Percentiles rank a stretch among this genome's conserved stretches.
Conservation (phyloP, 2,888 invertebrate genomes). For the Caenorhabditis sulstoni region DNA sequence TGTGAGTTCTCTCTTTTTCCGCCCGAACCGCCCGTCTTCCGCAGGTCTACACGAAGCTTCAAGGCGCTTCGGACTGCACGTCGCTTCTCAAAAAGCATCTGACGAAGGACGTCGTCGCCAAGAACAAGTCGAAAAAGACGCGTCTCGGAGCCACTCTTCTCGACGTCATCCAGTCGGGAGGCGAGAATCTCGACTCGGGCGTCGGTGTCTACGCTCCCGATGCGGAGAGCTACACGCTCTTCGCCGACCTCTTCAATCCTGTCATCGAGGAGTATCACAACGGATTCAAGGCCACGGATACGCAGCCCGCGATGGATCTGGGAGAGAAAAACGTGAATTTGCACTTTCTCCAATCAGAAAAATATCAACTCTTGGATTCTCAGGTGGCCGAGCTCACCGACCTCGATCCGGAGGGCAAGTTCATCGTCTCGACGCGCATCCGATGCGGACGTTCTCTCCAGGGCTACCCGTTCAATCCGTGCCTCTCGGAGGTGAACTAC, state of each 20-base stretch:
- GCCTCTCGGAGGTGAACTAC: conserved; percentile 73
- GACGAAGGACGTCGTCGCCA: conserved; percentile 71
- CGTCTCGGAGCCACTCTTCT: conserved; percentile 92
- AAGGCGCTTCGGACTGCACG: conserved; percentile 87
- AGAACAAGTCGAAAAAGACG: conserved; percentile 92
- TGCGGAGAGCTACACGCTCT: conserved; percentile 90
- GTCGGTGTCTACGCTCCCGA: conserved; percentile 98
- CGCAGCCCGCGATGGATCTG: conserved; percentile 93
- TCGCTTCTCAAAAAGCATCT: conserved; percentile 79
- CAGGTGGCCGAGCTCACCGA: not conserved
- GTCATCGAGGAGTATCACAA: conserved; percentile 94
- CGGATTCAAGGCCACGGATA: conserved; percentile 88
- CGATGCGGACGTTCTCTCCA: conserved; percentile 82
- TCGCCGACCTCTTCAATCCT: conserved; percentile 90
- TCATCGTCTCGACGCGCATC: conserved; percentile 94
- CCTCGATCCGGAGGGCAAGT: conserved; percentile 90
- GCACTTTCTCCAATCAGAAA: too few relatives aligned
- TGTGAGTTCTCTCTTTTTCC: not conserved
- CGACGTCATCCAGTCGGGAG: conserved; percentile 94
- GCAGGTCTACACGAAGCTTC: conserved; percentile 67
- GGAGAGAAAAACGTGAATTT: conserved; percentile 85
- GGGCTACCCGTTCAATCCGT: conserved; percentile 78
- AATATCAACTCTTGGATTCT: too few relatives aligned
- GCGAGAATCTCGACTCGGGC: conserved; percentile 95
- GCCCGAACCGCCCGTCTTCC: too few relatives aligned